phyloP scores from a whole-genome alignment of 2,113 vertebrate genomes.

The Cynocephalus volans region DNA sequence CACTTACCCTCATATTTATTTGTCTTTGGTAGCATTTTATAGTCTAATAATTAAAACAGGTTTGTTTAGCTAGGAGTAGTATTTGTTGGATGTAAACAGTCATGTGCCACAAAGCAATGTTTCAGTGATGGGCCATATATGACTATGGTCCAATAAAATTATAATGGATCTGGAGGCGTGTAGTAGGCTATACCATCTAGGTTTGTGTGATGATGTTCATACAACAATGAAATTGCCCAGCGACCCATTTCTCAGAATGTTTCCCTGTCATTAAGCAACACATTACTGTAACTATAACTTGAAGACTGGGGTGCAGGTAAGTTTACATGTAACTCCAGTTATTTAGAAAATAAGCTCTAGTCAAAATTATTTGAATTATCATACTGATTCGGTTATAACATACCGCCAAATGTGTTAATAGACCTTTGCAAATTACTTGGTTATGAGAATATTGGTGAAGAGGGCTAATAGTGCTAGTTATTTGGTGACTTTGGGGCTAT shows the following conservation, averaged over 20 bases:
- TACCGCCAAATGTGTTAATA: neutral
- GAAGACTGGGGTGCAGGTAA: neutral
- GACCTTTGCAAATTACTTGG: neutral
- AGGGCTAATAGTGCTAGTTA: neutral
- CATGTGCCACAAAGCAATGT: too few relatives aligned
- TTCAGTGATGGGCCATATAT: too few relatives aligned
- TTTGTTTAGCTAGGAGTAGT: neutral
- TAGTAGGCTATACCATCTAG: too few relatives aligned
- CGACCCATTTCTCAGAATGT: too few relatives aligned
- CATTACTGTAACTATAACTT: neutral
- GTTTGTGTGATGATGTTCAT: too few relatives aligned
- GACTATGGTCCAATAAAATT: too few relatives aligned
- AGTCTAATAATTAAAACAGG: neutral
- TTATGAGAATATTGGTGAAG: neutral
- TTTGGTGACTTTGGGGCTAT: neutral
- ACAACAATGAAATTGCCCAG: too few relatives aligned
- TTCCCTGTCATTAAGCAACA: too few relatives aligned
- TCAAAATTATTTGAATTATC: constrained; percentile 17
- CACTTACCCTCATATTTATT: neutral
- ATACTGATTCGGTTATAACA: neutral
- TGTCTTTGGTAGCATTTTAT: neutral
- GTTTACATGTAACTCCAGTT: neutral
- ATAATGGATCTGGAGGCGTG: too few relatives aligned
- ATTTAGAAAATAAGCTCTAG: neutral
- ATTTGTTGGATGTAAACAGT: neutral